Percentiles rank a stretch among this genome's conserved stretches.
phyloP scores from a whole-genome alignment of 1,140 invertebrate genomes.

The Galleria mellonella region DNA sequence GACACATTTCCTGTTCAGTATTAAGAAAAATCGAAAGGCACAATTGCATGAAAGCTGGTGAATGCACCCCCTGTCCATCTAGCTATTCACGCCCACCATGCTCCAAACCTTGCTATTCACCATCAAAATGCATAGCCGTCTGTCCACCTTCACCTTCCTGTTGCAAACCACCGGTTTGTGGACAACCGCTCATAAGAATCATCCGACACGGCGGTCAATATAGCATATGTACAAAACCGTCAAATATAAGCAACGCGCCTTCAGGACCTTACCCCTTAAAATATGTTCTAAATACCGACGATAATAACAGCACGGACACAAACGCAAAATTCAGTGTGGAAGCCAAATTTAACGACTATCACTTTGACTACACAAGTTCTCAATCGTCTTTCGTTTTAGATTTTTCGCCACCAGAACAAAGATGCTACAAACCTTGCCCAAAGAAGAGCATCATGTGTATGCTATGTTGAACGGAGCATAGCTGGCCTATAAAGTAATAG shows the following conservation, averaged over 20 bases:
- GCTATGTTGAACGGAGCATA: slow-evolving; percentile 6
- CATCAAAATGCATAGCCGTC: slow-evolving; percentile 31
- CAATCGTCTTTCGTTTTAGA: slow-evolving; percentile 56
- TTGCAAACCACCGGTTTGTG: slow-evolving; percentile 26
- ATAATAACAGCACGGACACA: slow-evolving; percentile 7
- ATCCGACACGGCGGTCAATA: slow-evolving; percentile 55
- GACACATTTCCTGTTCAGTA: slow-evolving; percentile 59
- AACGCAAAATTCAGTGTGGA: slow-evolving; percentile 49
- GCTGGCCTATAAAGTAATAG: slow-evolving; percentile 2
- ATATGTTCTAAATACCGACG: slow-evolving; percentile 51
- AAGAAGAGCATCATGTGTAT: slow-evolving; percentile 29
- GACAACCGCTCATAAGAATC: slow-evolving; percentile 45
- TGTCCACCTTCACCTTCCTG: slow-evolving; percentile 32
- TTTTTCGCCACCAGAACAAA: slow-evolving; percentile 53
- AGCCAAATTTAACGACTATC: slow-evolving; percentile 60
- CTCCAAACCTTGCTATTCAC: slow-evolving; percentile 30
- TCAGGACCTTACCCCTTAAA: slow-evolving; percentile 58
- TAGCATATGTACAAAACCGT: slow-evolving; percentile 54
- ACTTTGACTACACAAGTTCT: slow-evolving; percentile 62
- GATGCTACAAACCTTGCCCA: slow-evolving; percentile 35
- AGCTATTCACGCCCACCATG: slow-evolving; percentile 27
- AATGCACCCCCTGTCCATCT: slow-evolving; percentile 31
- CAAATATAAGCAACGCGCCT: slow-evolving; percentile 50
- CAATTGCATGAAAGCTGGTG: slow-evolving; percentile 38
- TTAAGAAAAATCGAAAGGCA: slow-evolving; percentile 53